Conservation (phyloP, 2,797 vertebrate species). For the Chaunax sp. region DNA sequence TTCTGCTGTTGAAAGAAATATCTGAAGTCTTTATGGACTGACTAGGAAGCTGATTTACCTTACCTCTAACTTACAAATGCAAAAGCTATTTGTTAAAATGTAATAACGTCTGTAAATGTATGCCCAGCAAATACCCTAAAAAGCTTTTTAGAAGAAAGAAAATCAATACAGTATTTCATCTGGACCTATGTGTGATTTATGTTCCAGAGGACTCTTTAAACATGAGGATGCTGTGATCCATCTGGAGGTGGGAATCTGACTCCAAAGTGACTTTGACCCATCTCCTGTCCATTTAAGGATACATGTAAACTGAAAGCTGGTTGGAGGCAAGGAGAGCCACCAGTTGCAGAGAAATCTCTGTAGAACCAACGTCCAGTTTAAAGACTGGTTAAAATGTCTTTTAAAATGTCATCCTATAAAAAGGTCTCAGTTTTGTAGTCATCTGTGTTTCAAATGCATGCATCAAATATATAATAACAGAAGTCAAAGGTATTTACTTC, state of each 20-base stretch:
- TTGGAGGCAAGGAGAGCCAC: not conserved
- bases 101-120: not conserved
- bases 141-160: not conserved
- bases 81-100: not conserved
- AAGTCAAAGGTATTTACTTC: not conserved
- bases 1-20: no score
- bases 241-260: constrained; percentile 17
- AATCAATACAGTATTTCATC: not conserved
- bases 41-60: no score
- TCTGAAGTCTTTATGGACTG: no score
- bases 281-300: not conserved
- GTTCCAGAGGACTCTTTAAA: no score
- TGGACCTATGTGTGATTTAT: not conserved
- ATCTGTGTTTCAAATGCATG: not conserved
- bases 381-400: not conserved
- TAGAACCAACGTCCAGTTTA: not conserved
- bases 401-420: not conserved
- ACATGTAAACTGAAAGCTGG: constrained; percentile 5
- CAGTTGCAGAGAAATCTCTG: not conserved
- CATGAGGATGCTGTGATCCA: not conserved
- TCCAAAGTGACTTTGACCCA: constrained; percentile 4
- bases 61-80: no score
- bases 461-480: not conserved
- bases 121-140: fast-evolving
- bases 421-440: not conserved